Evolutionary conservation across 2,797 vertebrate genomes (phyloP), one percentile per base, ranked within the genome.

Genomic region (Pseudomugil gertrudae): DNA sequence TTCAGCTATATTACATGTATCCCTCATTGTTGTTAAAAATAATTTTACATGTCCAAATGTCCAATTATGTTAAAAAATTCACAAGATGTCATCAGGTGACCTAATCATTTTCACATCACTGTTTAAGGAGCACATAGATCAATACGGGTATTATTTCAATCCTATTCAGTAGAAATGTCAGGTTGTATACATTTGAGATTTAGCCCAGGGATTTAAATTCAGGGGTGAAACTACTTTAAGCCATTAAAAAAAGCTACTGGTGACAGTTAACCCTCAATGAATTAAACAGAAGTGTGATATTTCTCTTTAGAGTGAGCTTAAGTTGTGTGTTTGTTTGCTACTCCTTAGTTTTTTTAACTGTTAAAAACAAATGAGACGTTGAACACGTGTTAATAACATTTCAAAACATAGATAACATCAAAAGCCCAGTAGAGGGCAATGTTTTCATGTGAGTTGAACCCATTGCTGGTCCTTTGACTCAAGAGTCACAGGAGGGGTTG

Each of bases 351-450:
- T 21, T 2, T 45, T 45, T 45, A 2, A 21, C 7, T 9, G 8
- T 45, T 45, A 45, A 45, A 45, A 45, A 10, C 40, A 21, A 21
- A 21, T 21, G 8, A 21, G 7, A 45, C 1, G 3, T 10, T 10
- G 19, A 45, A 45, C n/a, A 9, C 21, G 43, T 21, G 43, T 45
- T 3, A 17, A 29, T 17, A 52, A 52, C 0, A 24, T 5, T 5
- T 2, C 15, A 8, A 23, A 57, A 43, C 3, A 29, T 45, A 6
- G 51, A 48, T 66, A 19, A 30, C 72, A 68, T 0, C 10, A 35
- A 15, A 24, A 7, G 24, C 70, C 86, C 87, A 89, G 58, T 0
- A 84, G 89, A 77, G 75, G 83, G 85, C 63, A 63, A 57, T 80
- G 69, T 74, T 81, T 79, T 63, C 48, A 61, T 71, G 23, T 30